Conservation (phyloP, 2,888 invertebrate species). For the Parnassius mnemosyne region DNA sequence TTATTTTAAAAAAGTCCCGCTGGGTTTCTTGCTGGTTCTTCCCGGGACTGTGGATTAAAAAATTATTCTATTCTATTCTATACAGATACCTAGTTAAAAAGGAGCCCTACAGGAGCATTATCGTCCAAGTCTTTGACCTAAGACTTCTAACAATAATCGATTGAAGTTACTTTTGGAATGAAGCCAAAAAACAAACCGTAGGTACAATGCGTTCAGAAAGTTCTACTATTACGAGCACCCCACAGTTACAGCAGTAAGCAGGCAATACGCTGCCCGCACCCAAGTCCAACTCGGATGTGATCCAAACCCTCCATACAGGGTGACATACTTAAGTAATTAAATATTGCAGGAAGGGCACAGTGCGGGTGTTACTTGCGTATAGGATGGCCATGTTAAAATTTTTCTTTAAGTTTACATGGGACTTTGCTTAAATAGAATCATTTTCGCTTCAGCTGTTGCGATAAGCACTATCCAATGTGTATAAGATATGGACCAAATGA, state of each 20-base stretch:
- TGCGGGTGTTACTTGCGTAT: slow-evolving; percentile 8
- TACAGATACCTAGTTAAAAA: no score
- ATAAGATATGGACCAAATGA: no score
- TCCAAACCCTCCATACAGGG: neutral
- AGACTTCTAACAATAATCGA: slow-evolving; percentile 1
- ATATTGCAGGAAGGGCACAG: slow-evolving; percentile 10
- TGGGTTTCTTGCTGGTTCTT: no score
- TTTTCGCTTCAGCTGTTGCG: no score
- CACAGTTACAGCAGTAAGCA: neutral
- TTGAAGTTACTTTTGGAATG: slow-evolving; percentile 12
- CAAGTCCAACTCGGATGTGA: slow-evolving; percentile 5
- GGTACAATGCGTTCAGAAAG: slow-evolving; percentile 3
- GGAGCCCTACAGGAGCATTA: no score
- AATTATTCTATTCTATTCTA: no score
- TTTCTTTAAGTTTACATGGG: no score
- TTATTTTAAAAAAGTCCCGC: no score
- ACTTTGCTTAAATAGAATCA: no score
- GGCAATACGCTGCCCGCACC: slow-evolving; percentile 6
- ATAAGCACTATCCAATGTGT: no score
- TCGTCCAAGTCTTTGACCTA: no score
- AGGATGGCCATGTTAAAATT: neutral
- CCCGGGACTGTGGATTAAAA: no score
- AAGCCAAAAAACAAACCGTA: slow-evolving; percentile 18
- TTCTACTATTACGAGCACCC: slow-evolving; percentile 11
- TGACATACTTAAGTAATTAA: slow-evolving; percentile 21